These are phyloP conservation scores for Lasioglossum baleicum DNA, from an alignment of 1,140 invertebrate genomes.

Conservation along the genomic window DNA sequence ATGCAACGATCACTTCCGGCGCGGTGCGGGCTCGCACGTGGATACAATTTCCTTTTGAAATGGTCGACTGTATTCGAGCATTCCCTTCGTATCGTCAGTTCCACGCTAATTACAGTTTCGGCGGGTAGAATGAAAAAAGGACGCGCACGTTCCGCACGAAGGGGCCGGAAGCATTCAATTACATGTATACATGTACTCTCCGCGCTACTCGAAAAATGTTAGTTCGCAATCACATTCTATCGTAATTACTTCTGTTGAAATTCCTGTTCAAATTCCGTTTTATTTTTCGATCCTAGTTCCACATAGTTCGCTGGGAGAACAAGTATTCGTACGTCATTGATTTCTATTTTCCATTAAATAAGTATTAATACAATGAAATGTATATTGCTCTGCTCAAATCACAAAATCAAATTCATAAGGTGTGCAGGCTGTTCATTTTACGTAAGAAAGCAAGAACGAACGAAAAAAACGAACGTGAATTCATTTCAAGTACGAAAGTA, in stretches of 20 bases:
- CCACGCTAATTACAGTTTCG: slow-evolving; percentile 35
- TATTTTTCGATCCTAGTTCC: too few relatives aligned
- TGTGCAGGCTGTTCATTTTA: too few relatives aligned
- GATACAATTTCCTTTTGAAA: slow-evolving; percentile 42
- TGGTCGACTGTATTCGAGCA: slow-evolving; percentile 24
- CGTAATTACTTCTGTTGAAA: neutral
- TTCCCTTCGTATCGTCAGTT: neutral
- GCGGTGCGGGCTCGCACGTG: slow-evolving; percentile 23
- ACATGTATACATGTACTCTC: neutral
- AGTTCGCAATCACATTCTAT: slow-evolving; percentile 25
- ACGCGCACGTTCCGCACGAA: slow-evolving; percentile 22
- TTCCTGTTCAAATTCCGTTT: neutral
- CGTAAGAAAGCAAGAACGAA: too few relatives aligned
- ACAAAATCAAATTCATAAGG: too few relatives aligned
- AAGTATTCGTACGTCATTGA: too few relatives aligned
- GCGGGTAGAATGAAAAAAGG: slow-evolving; percentile 9
- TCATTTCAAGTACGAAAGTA: too few relatives aligned
- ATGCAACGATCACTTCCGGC: neutral
- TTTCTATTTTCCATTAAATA: too few relatives aligned
- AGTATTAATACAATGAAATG: too few relatives aligned
- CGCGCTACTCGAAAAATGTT: slow-evolving; percentile 8
- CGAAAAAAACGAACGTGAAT: too few relatives aligned
- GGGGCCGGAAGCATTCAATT: slow-evolving; percentile 36
- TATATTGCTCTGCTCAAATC: too few relatives aligned
- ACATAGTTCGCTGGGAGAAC: too few relatives aligned